Base-by-base conservation (phyloP, 2,113 vertebrate genomes). In the Oreochromis aureus region DNA sequence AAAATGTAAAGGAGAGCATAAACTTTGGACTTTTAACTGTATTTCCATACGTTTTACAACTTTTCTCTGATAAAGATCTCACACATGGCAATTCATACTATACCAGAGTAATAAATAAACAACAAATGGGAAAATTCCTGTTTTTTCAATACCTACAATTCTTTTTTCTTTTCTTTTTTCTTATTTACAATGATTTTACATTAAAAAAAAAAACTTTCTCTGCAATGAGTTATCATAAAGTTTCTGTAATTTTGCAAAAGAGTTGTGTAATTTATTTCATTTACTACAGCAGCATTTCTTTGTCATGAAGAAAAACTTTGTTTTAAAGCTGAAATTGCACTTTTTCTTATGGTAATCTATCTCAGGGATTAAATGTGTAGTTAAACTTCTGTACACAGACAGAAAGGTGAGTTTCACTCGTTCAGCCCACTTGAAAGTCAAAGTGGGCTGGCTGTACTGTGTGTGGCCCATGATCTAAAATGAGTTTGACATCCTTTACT, bases 251-350 rank as follows among this genome's bases (percentile, higher is more conserved):
- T 66, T n/a, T 36, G 18, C 10, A 66, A 66, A 66, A 66, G 30
- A 66, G 18, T 66, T 66, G 4, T 66, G 32, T 36, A 5, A 36
- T 36, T 36, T 66, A 32, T 66, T 5, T 66, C 10, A 66, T 36
- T 66, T 0, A 36, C 32, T n/a, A 36, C 32, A 36, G 32, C 59
- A 36, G 32, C 2, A 63, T 63, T 63, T 63, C 16, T 36, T 19
- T 63, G 58, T 63, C 59, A 63, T 63, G 34, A 36, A 0, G 2
- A 36, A 63, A 2, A 0, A 63, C 59, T 63, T 63, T 1, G 32
- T 36, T 66, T 66, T 66, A 66, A 32, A 36, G 32, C 59, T 66
- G 18, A 66, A 66, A 66, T 66, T 66, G 18, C 32, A 66, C 18
- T 1, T 66, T 0, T 66, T 66, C 32, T 36, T 66, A 36, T n/a